Conservation (phyloP, 2,113 vertebrate species). For the Ctenomys sociabilis region DNA sequence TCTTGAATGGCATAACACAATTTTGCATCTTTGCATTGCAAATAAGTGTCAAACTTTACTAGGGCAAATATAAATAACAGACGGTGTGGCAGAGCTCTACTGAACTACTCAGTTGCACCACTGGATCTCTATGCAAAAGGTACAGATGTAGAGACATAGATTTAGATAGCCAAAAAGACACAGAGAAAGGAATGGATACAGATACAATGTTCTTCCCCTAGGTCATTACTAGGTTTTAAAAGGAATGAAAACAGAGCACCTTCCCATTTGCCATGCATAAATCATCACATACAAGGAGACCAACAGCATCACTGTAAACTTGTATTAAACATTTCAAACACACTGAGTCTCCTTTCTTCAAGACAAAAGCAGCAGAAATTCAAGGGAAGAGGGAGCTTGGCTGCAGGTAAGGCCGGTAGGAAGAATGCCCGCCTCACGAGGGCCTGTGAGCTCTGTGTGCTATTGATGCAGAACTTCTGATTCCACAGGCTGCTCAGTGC, state of each 20-base stretch:
- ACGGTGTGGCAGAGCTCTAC: not conserved
- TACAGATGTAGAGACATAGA: not conserved
- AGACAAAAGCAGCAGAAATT: slow-evolving; percentile 33
- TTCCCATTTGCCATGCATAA: slow-evolving; percentile 30
- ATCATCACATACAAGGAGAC: not conserved
- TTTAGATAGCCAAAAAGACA: not conserved
- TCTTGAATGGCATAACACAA: not conserved
- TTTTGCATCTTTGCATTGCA: slow-evolving; percentile 37
- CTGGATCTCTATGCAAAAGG: not conserved
- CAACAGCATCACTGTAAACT: not conserved
- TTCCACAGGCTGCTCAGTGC: not conserved
- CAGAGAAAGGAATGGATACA: not conserved
- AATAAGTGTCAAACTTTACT: slow-evolving; percentile 15
- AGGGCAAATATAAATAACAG: slow-evolving; percentile 31
- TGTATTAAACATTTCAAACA: slow-evolving; percentile 31
- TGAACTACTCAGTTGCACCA: not conserved
- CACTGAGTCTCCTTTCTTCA: not conserved
- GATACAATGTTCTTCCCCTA: not conserved
- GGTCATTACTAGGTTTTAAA: slow-evolving; percentile 44
- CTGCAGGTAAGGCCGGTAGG: not conserved
- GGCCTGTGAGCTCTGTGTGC: not conserved
- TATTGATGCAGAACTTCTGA: not conserved
- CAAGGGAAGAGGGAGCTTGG: not conserved
- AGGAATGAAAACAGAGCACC: not conserved
- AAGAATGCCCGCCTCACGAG: not conserved